Conservation (phyloP, 2,888 invertebrate genomes). For the Pachymerium ferrugineum region DNA sequence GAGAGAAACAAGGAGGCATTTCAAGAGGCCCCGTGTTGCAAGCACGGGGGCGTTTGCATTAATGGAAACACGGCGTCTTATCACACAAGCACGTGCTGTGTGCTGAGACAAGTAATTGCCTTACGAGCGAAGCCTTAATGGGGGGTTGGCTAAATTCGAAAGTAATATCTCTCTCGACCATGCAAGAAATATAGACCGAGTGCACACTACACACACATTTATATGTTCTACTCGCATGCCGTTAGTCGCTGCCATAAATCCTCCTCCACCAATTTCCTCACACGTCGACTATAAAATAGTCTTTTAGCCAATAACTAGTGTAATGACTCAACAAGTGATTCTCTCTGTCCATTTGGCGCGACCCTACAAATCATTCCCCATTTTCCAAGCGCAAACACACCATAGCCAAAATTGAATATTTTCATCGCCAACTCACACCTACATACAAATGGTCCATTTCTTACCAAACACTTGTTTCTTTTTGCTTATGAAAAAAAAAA, state of each 20-base stretch:
- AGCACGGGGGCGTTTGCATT: constrained; percentile 18
- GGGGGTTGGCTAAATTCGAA: constrained; percentile 24
- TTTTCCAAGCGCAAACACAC: too few species aligned
- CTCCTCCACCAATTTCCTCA: constrained; percentile 14
- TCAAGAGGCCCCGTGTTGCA: constrained; percentile 27
- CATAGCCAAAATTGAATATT: neutral
- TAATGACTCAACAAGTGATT: constrained; percentile 26
- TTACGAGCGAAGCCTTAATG: constrained; percentile 27
- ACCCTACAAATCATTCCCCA: constrained; percentile 1
- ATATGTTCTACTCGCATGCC: constrained; percentile 15
- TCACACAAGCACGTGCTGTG: constrained; percentile 27
- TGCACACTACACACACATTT: constrained; percentile 17
- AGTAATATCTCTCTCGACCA: constrained; percentile 25
- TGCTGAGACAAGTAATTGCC: constrained; percentile 27
- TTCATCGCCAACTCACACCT: too few species aligned
- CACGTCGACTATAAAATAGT: neutral
- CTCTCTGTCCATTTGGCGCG: neutral
- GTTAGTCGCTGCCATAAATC: constrained; percentile 12
- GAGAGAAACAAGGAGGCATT: constrained; percentile 21
- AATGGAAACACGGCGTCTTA: constrained; percentile 27
- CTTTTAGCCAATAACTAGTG: constrained; percentile 9
- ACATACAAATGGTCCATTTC: too few species aligned
- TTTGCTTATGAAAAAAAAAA: too few species aligned
- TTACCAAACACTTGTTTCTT: neutral
- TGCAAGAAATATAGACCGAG: constrained; percentile 27